Evolutionary conservation across 1,140 invertebrate genomes (phyloP), one percentile per base, ranked within the genome.

Genomic region (Drosophila lacertosa): DNA sequence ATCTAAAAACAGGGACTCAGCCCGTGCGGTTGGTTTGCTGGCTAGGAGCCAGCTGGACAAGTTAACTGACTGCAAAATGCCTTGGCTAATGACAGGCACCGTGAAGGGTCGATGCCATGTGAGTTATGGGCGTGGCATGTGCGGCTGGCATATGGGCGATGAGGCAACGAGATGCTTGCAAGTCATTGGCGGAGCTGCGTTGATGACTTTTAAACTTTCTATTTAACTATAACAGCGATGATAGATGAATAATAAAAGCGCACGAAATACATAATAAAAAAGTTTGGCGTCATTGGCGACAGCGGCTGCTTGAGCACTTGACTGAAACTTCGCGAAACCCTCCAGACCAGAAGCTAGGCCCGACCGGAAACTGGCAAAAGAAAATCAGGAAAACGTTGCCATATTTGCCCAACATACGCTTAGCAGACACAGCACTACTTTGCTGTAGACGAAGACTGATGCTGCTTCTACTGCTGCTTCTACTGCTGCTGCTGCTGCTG

Each of bases 151-250:
- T 68, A 57, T 63, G 48, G 60, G 2, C 3, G 26, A 26, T 26
- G 24, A n/a, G n/a, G 5, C 26, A 29, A 9, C 7, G 24, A 29
- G 9, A 29, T 29, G 26, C 64, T 44, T 35, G 74, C 81, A 86
- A 84, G 80, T 86, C 80, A 86, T 86, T 81, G 74, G 55, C 60
- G 37, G 55, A 55, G 37, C 55, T 74, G 73, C 62, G 71, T 55
- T 83, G 80, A 88, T 88, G 82, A 88, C 82, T 88, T 88, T 88
- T 88, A 88, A 88, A 88, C 82, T 88, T 88, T 88, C 82, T 88
- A 88, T 88, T 88, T 88, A 88, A 88, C 82, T 88, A 88, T 88
- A 88, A 82, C 66, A 82, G 62, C 82, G 82, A 88, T 88, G 82
- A 88, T 88, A 88, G 82, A 88, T 88, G 82, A 88, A 88, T 88